Conservation (phyloP, 2,113 vertebrate species). For the Chionodraco myersi region DNA sequence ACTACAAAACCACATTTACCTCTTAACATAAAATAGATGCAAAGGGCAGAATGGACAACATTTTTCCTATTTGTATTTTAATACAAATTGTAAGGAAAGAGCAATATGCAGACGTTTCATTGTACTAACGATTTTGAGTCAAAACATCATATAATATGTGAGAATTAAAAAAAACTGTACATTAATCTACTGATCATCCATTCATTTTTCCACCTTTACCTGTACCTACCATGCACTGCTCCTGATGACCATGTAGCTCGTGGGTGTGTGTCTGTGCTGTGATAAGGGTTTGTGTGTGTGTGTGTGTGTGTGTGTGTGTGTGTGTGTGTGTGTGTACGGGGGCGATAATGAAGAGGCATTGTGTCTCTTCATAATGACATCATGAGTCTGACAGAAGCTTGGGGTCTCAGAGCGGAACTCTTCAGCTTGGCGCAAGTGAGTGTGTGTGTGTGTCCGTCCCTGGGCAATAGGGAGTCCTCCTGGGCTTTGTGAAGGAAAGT, state of each 20-base stretch:
- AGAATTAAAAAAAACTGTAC: not conserved
- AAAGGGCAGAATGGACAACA: not conserved
- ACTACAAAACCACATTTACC: not conserved
- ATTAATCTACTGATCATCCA: not conserved
- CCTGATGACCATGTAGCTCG: constrained; percentile 5
- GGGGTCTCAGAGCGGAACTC: constrained; percentile 73
- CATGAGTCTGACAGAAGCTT: constrained; percentile 82
- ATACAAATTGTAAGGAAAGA: not conserved
- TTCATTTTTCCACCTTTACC: not conserved
- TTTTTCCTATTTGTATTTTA: not conserved
- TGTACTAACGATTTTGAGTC: not conserved
- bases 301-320: constrained; percentile 7
- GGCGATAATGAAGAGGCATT: constrained; percentile 68
- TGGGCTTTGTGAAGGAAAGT: constrained; percentile 81
- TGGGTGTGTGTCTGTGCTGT: not conserved
- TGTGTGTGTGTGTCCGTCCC: constrained; percentile 64
- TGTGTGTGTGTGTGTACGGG: not conserved
- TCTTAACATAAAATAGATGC: not conserved
- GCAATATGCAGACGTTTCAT: not conserved
- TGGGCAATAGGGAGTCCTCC: constrained; percentile 73
- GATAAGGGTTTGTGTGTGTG: not conserved
- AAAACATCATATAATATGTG: not conserved
- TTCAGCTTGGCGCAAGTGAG: constrained; percentile 71
- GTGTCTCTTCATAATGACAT: constrained; percentile 81
- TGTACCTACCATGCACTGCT: constrained; percentile 14